A percentile compares a stretch with the other conserved stretches of the same genome.
Evolutionary conservation across 2,113 vertebrate genomes (phyloP).

Genomic region (Puma concolor): DNA sequence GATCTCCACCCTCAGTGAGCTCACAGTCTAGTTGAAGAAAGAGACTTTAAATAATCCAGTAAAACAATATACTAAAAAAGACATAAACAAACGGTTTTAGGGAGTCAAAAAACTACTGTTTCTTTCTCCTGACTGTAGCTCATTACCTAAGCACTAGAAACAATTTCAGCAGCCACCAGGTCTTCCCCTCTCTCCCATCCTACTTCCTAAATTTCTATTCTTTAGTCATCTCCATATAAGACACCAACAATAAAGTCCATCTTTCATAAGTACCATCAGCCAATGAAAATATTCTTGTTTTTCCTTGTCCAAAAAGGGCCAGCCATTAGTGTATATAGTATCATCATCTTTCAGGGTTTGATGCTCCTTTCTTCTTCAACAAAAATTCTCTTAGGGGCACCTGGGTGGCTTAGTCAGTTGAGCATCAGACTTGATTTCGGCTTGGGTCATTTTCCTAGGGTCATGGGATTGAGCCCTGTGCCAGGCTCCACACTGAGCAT

Average conservation of each 20-base stretch:
- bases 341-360: background rate
- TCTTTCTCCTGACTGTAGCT: background rate
- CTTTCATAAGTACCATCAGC: background rate
- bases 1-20: background rate
- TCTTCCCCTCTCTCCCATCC: background rate
- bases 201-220: conserved; percentile 2
- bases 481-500: too few species aligned
- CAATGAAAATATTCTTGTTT: background rate
- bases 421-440: too few species aligned
- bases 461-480: too few species aligned
- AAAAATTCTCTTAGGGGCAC: background rate
- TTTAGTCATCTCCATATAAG: background rate
- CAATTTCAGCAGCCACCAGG: background rate
- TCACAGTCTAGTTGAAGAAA: background rate
- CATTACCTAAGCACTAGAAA: conserved; percentile 21
- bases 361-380: background rate
- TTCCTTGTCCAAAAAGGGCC: background rate
- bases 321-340: background rate
- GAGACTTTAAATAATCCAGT: conserved; percentile 17
- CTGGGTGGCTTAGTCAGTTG: too few species aligned
- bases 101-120: conserved; percentile 7
- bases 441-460: too few species aligned
- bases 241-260: background rate
- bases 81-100: background rate
- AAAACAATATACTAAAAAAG: background rate